Conservation (phyloP, 1,140 invertebrate genomes). For the Temnothorax curvispinosus region DNA sequence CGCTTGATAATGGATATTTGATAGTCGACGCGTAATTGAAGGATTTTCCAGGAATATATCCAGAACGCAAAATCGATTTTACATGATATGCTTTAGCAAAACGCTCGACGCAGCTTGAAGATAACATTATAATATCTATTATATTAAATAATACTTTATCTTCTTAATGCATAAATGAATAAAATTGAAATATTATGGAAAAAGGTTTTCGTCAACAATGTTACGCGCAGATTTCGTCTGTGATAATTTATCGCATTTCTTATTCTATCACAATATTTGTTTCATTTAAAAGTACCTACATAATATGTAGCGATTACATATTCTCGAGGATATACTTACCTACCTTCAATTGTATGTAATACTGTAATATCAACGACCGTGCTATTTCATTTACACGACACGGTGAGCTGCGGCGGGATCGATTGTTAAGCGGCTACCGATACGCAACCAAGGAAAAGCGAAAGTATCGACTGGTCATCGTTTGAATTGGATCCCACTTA, state of each 20-base stretch:
- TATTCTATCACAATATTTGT: not conserved
- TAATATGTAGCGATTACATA: slow-evolving; percentile 6
- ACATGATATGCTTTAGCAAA: not conserved
- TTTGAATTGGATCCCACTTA: not conserved
- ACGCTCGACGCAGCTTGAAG: not conserved
- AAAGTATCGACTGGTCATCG: slow-evolving; percentile 21
- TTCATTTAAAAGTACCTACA: not conserved
- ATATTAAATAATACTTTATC: not conserved
- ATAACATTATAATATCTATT: not conserved
- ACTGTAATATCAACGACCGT: not conserved
- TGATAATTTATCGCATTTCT: not conserved
- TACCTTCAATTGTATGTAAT: slow-evolving; percentile 17
- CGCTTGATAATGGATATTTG: not conserved
- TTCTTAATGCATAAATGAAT: slow-evolving; percentile 2
- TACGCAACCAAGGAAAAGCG: slow-evolving; percentile 15
- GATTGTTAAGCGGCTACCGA: slow-evolving; percentile 57
- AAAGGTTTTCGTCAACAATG: not conserved
- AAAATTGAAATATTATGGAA: not conserved
- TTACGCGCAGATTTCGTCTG: not conserved
- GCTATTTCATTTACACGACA: not conserved
- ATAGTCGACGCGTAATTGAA: not conserved
- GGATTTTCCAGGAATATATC: not conserved
- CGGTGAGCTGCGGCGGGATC: slow-evolving; percentile 44
- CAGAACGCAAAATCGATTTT: not conserved
- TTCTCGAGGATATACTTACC: not conserved